Conservation (phyloP, 2,888 invertebrate genomes). For the Mesoligia furuncula region DNA sequence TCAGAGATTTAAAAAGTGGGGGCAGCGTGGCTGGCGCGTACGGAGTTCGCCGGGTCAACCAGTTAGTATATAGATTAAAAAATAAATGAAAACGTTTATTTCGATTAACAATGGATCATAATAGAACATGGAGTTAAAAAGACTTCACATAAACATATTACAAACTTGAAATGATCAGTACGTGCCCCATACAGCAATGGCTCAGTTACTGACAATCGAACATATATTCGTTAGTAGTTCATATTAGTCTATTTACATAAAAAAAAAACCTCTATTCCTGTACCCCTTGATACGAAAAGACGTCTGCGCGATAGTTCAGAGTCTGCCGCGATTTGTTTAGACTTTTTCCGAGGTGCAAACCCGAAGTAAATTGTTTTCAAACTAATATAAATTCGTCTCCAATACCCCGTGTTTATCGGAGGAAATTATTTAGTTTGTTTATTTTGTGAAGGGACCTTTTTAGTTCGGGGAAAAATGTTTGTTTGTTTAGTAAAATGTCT, state of each 20-base stretch:
- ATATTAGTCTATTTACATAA: neutral
- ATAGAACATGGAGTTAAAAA: no score
- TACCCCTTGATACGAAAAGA: slow-evolving; percentile 59
- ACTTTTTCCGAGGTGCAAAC: slow-evolving; percentile 76
- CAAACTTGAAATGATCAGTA: no score
- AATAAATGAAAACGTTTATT: no score
- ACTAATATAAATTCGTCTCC: slow-evolving; percentile 75
- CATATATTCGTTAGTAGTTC: neutral
- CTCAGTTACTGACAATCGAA: neutral
- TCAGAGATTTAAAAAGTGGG: no score
- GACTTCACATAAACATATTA: no score
- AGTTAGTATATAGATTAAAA: no score
- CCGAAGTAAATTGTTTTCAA: slow-evolving; percentile 75
- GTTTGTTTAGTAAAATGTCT: slow-evolving; percentile 37
- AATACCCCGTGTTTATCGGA: slow-evolving; percentile 67
- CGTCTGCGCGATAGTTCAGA: slow-evolving; percentile 67
- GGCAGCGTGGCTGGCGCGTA: no score
- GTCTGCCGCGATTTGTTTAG: slow-evolving; percentile 75
- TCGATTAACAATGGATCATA: no score
- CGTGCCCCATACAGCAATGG: no score
- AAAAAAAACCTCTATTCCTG: slow-evolving; percentile 39
- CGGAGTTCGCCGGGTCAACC: no score
- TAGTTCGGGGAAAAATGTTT: slow-evolving; percentile 19
- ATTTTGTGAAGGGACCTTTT: slow-evolving; percentile 47
- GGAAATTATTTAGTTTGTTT: slow-evolving; percentile 67